These are phyloP conservation scores for Phyllotis vaccarum DNA, from an alignment of 2,797 vertebrate species.

Conservation along the genomic window DNA sequence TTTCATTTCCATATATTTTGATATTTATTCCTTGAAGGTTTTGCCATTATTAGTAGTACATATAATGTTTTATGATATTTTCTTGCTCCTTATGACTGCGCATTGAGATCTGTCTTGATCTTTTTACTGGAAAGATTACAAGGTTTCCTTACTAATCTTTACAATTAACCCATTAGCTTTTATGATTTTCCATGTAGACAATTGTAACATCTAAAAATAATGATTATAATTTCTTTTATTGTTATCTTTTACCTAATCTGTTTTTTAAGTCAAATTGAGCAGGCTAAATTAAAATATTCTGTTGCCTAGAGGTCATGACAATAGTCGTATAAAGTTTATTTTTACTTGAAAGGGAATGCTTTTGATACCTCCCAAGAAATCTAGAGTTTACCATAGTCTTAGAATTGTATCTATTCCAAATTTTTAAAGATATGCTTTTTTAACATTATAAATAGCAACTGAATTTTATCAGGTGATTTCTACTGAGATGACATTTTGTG, in stretches of 20 bases:
- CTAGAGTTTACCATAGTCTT: neutral
- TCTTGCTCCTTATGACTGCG: neutral
- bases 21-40: neutral
- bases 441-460: constrained; percentile 4
- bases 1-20: neutral
- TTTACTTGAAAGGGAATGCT: constrained; percentile 18
- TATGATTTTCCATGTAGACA: neutral
- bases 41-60: neutral
- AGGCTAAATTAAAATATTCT: neutral
- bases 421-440: constrained; percentile 52
- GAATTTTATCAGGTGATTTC: constrained; percentile 34
- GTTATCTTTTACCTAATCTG: neutral
- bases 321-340: neutral
- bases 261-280: neutral
- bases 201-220: neutral
- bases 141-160: constrained; percentile 39
- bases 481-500: neutral
- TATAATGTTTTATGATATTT: neutral
- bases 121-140: neutral
- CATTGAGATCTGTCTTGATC: neutral
- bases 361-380: constrained; percentile 46
- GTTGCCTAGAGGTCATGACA: neutral
- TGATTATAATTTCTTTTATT: neutral
- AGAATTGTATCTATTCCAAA: constrained; percentile 46
- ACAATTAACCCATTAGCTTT: neutral